phyloP scores from a whole-genome alignment of 2,888 invertebrate genomes.

The Aleiodes testaceus region DNA sequence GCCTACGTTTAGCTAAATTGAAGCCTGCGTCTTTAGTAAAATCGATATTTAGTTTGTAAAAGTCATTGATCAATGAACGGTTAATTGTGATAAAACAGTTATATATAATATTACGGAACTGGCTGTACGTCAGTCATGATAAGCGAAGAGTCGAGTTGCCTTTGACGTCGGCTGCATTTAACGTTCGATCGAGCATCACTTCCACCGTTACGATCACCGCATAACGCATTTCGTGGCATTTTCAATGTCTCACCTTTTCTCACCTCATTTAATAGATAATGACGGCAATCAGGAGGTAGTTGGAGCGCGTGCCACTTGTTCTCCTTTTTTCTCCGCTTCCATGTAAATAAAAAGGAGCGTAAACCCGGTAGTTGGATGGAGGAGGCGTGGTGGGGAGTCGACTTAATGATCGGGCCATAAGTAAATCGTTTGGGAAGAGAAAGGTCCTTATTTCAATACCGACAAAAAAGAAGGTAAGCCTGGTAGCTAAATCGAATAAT shows the following conservation, averaged over 20 bases:
- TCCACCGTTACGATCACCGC: constrained; percentile 19
- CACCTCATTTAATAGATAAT: constrained; percentile 14
- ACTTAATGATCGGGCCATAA: constrained; percentile 42
- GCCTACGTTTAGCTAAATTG: neutral
- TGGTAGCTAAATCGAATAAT: constrained; percentile 34
- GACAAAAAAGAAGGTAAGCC: constrained; percentile 26
- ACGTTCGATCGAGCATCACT: constrained; percentile 50
- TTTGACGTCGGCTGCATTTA: constrained; percentile 50
- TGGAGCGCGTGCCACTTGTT: constrained; percentile 29
- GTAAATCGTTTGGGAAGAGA: constrained; percentile 42
- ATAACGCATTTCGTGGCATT: constrained; percentile 4
- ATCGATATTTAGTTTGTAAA: constrained; percentile 3
- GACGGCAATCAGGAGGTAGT: neutral
- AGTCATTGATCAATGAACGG: constrained; percentile 13
- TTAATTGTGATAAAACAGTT: constrained; percentile 11
- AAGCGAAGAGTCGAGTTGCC: constrained; percentile 46
- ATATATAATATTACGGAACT: constrained; percentile 7
- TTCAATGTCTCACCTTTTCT: neutral
- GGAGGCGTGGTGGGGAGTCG: constrained; percentile 34
- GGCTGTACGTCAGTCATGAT: constrained; percentile 41
- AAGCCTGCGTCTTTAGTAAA: neutral
- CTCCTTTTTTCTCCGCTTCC: constrained; percentile 8
- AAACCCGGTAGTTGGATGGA: constrained; percentile 40
- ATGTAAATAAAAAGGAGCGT: constrained; percentile 37
- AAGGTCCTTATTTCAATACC: constrained; percentile 38